phyloP scores from a whole-genome alignment of 2,113 vertebrate genomes.

The Seriola rivoliana region DNA sequence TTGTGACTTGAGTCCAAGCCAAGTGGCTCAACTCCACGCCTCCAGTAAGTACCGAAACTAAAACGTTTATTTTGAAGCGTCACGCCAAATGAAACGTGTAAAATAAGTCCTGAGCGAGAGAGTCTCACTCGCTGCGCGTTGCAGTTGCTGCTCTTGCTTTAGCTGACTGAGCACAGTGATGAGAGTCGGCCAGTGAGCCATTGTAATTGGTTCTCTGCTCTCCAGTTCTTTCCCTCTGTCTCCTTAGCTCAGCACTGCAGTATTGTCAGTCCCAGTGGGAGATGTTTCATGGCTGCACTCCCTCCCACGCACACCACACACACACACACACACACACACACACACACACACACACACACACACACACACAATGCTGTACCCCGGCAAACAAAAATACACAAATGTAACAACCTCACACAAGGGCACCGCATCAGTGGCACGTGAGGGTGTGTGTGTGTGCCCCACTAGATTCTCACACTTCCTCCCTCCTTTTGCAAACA shows the following conservation, averaged over 20 bases:
- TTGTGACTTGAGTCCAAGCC: neutral
- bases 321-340: constrained; percentile 24
- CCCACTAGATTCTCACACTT: constrained; percentile 19
- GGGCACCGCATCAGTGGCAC: constrained; percentile 27
- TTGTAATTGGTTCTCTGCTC: constrained; percentile 70
- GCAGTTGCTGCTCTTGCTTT: constrained; percentile 47
- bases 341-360: constrained; percentile 16
- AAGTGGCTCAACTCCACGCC: neutral
- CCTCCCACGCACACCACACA: constrained; percentile 38
- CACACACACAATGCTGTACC: constrained; percentile 16
- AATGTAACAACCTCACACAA: constrained; percentile 21
- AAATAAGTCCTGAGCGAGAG: constrained; percentile 12
- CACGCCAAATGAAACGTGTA: constrained; percentile 19
- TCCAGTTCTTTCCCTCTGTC: constrained; percentile 56
- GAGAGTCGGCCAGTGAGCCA: constrained; percentile 58
- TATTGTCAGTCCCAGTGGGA: constrained; percentile 72
- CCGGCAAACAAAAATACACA: constrained; percentile 39
- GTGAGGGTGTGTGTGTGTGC: constrained; percentile 25
- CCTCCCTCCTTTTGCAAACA: constrained; percentile 24
- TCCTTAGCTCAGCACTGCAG: constrained; percentile 71
- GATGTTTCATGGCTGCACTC: constrained; percentile 50
- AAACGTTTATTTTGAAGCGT: constrained; percentile 8
- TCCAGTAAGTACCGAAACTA: too few relatives aligned
- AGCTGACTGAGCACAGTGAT: constrained; percentile 70
- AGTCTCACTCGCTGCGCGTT: neutral